A percentile compares a stretch with the other conserved stretches of the same genome.
phyloP scores from a whole-genome alignment of 2,888 invertebrate species.

The Palloptera scutellata region DNA sequence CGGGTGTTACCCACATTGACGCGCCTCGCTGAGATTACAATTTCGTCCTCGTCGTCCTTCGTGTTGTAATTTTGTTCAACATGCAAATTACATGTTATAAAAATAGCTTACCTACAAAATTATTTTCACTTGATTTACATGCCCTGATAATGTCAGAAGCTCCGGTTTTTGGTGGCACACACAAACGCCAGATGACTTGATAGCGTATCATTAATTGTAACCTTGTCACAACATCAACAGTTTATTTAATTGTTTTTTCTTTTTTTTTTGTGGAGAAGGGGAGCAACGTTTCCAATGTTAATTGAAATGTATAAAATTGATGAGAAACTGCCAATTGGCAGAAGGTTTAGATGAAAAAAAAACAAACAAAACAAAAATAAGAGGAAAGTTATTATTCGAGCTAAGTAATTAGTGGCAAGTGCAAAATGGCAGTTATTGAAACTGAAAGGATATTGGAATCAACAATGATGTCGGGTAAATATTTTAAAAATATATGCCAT shows the following conservation, averaged over 20 bases:
- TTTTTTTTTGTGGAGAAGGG: too few species aligned
- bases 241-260: too few species aligned
- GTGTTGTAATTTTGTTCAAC: slow-evolving; percentile 45
- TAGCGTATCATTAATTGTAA: slow-evolving; percentile 31
- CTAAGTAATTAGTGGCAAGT: too few species aligned
- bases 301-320: neutral
- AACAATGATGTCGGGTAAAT: too few species aligned
- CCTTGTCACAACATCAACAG: slow-evolving; percentile 29
- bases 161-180: slow-evolving; percentile 31
- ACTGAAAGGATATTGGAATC: too few species aligned
- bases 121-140: slow-evolving; percentile 35
- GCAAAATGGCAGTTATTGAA: too few species aligned
- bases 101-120: slow-evolving; percentile 43
- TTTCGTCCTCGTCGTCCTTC: slow-evolving; percentile 44
- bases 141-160: slow-evolving; percentile 39
- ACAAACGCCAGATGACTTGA: slow-evolving; percentile 43
- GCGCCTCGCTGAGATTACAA: slow-evolving; percentile 39
- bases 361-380: neutral
- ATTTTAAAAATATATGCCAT: too few species aligned
- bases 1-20: slow-evolving; percentile 39
- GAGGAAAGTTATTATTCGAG: neutral
- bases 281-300: too few species aligned
- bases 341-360: neutral
- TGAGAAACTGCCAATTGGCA: neutral
- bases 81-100: slow-evolving; percentile 61